Evolutionary conservation across 2,113 vertebrate genomes (phyloP).

Genomic region (Heliornis fulica): DNA sequence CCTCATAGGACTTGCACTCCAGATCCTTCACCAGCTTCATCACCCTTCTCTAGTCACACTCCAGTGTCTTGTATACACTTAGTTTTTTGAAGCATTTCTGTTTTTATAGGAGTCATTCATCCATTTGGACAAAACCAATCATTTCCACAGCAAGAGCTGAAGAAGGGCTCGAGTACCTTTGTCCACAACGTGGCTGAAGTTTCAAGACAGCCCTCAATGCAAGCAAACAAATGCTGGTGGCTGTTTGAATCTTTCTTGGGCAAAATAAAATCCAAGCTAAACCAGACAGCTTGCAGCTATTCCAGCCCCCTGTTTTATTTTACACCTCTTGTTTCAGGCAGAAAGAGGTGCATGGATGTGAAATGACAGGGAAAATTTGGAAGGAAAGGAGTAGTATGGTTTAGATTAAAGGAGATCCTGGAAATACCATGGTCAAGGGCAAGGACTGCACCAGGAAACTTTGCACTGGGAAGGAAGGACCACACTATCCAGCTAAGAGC

Average conservation of each 20-base stretch:
- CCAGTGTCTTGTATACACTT: rapidly evolving
- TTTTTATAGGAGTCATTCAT: neutral
- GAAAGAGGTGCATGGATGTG: neutral
- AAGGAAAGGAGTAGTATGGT: neutral
- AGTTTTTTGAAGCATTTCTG: neutral
- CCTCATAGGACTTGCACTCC: too few relatives aligned
- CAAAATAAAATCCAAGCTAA: neutral
- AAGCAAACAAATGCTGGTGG: neutral
- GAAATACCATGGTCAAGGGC: neutral
- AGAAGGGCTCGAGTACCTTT: neutral
- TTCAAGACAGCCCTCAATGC: neutral
- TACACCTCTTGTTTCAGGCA: neutral
- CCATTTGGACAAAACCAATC: neutral
- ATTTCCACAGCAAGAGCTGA: neutral
- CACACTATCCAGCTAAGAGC: neutral
- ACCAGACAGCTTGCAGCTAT: neutral
- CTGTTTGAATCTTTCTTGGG: neutral
- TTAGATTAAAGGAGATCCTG: neutral
- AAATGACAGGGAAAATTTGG: neutral
- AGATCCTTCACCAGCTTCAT: too few relatives aligned
- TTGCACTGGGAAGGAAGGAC: neutral
- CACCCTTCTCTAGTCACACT: too few relatives aligned
- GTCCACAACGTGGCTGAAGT: neutral
- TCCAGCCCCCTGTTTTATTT: neutral
- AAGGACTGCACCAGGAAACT: neutral